Evolutionary conservation across 2,888 invertebrate genomes (phyloP).

Genomic region (Eristalis tenax): DNA sequence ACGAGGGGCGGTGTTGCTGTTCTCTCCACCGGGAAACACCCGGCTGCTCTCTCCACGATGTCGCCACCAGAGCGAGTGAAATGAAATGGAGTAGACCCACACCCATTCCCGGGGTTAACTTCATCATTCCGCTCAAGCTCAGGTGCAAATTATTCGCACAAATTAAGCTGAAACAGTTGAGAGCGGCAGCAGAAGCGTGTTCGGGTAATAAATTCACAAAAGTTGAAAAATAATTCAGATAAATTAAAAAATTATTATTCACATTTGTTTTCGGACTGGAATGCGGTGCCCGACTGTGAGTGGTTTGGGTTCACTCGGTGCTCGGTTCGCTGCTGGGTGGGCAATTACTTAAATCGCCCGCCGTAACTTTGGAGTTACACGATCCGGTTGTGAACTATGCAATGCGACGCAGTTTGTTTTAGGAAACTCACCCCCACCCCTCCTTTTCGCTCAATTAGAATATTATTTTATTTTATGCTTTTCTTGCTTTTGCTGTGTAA

Average conservation of each 20-base stretch:
- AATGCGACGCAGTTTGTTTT: neutral
- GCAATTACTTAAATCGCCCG: slow-evolving; percentile 70
- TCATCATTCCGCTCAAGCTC: slow-evolving; percentile 68
- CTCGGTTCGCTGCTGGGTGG: slow-evolving; percentile 35
- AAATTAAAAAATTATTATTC: slow-evolving; percentile 72
- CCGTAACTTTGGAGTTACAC: slow-evolving; percentile 36
- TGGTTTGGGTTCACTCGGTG: neutral
- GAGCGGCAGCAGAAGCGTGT: slow-evolving; percentile 43
- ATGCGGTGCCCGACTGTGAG: neutral
- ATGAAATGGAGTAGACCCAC: slow-evolving; percentile 1
- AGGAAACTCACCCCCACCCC: neutral
- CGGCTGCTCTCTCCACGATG: slow-evolving; percentile 11
- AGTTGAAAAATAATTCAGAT: slow-evolving; percentile 70
- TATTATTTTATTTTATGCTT: slow-evolving; percentile 49
- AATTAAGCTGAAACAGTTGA: slow-evolving; percentile 70
- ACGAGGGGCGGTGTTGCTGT: neutral
- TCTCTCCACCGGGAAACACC: neutral
- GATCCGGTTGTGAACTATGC: neutral
- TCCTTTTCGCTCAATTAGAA: slow-evolving; percentile 46
- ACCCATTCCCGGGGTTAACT: slow-evolving; percentile 63
- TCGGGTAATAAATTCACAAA: slow-evolving; percentile 71
- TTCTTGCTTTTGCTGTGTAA: neutral
- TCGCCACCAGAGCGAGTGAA: neutral
- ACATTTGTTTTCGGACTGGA: slow-evolving; percentile 58
- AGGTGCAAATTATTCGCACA: slow-evolving; percentile 71